These are phyloP conservation scores for Ovibos moschatus DNA, from an alignment of 2,113 vertebrate species.

Conservation along the genomic window DNA sequence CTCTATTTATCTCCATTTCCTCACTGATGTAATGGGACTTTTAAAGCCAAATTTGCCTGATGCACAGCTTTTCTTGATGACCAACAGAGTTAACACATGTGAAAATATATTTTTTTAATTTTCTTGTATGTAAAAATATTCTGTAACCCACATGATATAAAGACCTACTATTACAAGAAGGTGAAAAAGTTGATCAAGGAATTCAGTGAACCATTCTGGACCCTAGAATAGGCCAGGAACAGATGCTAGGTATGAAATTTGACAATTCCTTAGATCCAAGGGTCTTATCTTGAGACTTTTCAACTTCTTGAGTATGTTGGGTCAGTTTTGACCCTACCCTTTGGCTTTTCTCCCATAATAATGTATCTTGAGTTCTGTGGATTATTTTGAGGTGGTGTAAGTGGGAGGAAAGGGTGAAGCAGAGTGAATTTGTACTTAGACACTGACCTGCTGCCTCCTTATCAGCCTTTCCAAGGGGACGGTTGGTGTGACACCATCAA, in stretches of 20 bases:
- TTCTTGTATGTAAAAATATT: not conserved
- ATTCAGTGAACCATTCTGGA: not conserved
- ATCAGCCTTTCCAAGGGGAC: slow-evolving; percentile 94
- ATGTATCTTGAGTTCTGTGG: not conserved
- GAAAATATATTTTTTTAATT: not conserved
- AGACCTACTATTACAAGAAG: not conserved
- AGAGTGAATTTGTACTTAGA: not conserved
- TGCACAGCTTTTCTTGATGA: not conserved
- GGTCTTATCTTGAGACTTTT: not conserved
- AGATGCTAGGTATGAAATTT: not conserved
- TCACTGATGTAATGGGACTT: not conserved
- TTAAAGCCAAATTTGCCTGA: not conserved
- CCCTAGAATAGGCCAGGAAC: not conserved
- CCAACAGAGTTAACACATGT: not conserved
- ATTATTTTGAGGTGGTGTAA: too few relatives aligned
- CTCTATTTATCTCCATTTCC: not conserved
- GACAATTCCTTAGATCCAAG: not conserved
- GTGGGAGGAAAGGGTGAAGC: fast-evolving
- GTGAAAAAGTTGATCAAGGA: not conserved
- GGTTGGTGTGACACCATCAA: slow-evolving; percentile 99
- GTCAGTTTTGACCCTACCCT: not conserved
- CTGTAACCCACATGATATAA: not conserved
- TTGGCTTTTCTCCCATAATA: not conserved
- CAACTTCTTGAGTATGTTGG: not conserved
- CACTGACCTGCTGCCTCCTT: not conserved